Conservation (phyloP, 2,888 invertebrate genomes). For the Hydroisotoma schaefferi region DNA sequence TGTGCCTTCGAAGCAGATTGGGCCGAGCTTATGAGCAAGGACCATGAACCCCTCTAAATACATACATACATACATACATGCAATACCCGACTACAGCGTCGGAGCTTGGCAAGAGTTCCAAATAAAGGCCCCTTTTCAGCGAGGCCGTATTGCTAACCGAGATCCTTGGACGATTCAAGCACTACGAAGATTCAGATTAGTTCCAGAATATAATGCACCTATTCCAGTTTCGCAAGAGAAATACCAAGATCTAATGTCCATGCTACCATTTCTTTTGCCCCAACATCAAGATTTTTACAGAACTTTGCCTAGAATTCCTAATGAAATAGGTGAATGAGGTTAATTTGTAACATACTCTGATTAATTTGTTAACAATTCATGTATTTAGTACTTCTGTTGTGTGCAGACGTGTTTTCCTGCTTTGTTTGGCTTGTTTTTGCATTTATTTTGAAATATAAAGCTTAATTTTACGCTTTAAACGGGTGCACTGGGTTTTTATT, state of each 20-base stretch:
- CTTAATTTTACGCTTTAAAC: too few species aligned
- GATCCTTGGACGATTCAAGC: background rate
- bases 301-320: too few species aligned
- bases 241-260: background rate
- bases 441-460: too few species aligned
- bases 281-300: conserved; percentile 1
- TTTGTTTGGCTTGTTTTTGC: too few species aligned
- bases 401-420: too few species aligned
- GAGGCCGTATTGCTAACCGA: background rate
- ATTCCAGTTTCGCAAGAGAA: background rate
- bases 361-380: too few species aligned
- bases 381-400: too few species aligned
- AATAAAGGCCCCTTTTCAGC: conserved; percentile 5
- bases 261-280: conserved; percentile 8
- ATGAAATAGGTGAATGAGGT: too few species aligned
- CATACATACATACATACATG: background rate
- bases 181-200: background rate
- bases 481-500: too few species aligned
- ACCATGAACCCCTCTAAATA: background rate
- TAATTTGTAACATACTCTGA: too few species aligned
- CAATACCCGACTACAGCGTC: too few species aligned
- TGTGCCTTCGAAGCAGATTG: background rate
- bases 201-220: background rate
- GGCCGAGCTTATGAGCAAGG: background rate
- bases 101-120: too few species aligned